Evolutionary conservation across 1,140 invertebrate species (phyloP).

Genomic region (Dendroctonus valens): DNA sequence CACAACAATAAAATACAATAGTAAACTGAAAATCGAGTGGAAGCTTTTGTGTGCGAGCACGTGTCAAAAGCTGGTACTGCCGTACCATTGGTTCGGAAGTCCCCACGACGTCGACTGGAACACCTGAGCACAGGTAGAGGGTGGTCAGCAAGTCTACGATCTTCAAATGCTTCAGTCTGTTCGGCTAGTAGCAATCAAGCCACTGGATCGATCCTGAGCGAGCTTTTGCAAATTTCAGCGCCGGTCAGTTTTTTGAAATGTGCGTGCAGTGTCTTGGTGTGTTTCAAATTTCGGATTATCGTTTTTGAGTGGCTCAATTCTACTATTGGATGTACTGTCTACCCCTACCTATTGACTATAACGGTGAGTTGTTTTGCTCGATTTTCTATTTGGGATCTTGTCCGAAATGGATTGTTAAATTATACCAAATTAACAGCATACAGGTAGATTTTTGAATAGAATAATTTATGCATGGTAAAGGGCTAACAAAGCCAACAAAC

Average conservation of each 20-base stretch:
- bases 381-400: too few relatives aligned
- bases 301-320: not conserved
- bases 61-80: conserved; percentile 16
- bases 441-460: too few relatives aligned
- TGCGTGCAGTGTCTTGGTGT: conserved; percentile 3
- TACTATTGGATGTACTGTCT: too few relatives aligned
- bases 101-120: conserved; percentile 10
- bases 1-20: conserved; percentile 21
- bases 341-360: too few relatives aligned
- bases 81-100: conserved; percentile 4
- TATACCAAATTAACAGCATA: too few relatives aligned
- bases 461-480: too few relatives aligned
- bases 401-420: too few relatives aligned
- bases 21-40: conserved; percentile 11
- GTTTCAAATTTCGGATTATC: not conserved
- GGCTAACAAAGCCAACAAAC: too few relatives aligned
- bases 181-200: conserved; percentile 10
- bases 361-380: too few relatives aligned
- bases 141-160: conserved; percentile 24
- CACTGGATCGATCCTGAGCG: not conserved
- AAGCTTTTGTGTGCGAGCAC: conserved; percentile 19
- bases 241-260: conserved; percentile 1
- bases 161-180: conserved; percentile 10
- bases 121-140: conserved; percentile 27
- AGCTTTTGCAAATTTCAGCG: conserved; percentile 4